A percentile compares a stretch with the other conserved stretches of the same genome.
phyloP scores from a whole-genome alignment of 2,113 vertebrate species.

The Gymnobelideus leadbeateri region DNA sequence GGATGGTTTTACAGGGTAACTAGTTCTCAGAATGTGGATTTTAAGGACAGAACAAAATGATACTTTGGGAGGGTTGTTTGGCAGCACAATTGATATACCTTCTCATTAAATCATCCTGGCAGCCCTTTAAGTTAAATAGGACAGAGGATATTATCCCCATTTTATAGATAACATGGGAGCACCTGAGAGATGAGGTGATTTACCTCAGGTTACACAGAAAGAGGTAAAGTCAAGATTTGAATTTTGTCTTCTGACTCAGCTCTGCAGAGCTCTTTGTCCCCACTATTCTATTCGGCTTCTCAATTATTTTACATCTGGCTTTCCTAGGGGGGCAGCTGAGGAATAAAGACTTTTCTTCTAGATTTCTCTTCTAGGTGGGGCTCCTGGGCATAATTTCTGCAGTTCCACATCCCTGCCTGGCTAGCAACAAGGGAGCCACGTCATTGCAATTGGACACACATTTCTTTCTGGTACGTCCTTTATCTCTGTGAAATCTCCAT shows the following conservation, averaged over 20 bases:
- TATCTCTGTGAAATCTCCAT: conserved; percentile 73
- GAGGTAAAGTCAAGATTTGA: background rate
- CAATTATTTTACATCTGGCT: background rate
- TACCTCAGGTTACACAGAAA: background rate
- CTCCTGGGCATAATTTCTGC: background rate
- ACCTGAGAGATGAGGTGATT: background rate
- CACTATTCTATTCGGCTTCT: background rate
- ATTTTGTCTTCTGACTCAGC: background rate
- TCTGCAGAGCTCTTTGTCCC: background rate
- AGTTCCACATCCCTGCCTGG: conserved; percentile 7
- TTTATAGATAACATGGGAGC: background rate
- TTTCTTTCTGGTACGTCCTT: conserved; percentile 69
- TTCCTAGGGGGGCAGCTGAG: background rate
- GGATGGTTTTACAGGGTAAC: background rate
- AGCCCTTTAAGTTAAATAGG: background rate
- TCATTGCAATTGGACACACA: conserved; percentile 73
- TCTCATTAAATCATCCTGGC: background rate
- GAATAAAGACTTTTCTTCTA: background rate
- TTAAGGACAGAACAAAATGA: background rate
- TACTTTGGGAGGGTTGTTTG: background rate
- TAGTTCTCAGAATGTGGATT: background rate
- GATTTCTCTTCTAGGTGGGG: background rate
- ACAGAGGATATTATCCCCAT: background rate
- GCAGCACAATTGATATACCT: background rate
- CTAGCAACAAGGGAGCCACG: conserved; percentile 65